A percentile compares a stretch with the other conserved stretches of the same genome.
Evolutionary conservation across 2,797 vertebrate species (phyloP).

Genomic region (Syngnathus acus): DNA sequence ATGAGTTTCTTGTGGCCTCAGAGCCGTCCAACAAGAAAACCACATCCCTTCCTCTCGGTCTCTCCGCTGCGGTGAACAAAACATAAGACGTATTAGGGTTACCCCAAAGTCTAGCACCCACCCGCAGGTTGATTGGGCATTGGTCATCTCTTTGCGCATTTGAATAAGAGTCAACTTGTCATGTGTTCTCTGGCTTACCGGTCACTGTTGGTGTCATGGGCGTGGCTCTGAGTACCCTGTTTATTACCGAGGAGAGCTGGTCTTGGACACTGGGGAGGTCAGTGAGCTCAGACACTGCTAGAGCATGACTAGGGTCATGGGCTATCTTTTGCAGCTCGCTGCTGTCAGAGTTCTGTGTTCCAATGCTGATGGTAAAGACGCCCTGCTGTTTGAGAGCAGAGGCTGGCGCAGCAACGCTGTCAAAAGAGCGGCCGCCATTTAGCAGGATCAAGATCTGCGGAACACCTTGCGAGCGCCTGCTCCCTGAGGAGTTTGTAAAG

Average conservation of each 20-base stretch:
- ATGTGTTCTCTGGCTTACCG: constrained; percentile 36
- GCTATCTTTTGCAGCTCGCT: constrained; percentile 40
- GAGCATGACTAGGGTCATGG: constrained; percentile 27
- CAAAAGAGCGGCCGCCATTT: constrained; percentile 52
- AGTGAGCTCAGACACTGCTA: constrained; percentile 34
- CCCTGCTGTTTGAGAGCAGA: constrained; percentile 34
- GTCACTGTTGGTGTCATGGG: constrained; percentile 30
- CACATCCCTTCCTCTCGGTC: constrained; percentile 32
- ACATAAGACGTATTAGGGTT: no score
- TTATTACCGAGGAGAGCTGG: constrained; percentile 26
- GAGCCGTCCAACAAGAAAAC: constrained; percentile 55
- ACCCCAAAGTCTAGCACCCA: no score
- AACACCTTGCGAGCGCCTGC: constrained; percentile 44
- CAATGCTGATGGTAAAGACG: constrained; percentile 30
- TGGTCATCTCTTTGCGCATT: no score
- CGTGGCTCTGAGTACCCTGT: constrained; percentile 19
- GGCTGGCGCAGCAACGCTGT: constrained; percentile 33
- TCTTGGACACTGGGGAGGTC: constrained; percentile 44
- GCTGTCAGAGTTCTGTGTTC: constrained; percentile 48
- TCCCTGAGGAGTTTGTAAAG: constrained; percentile 47
- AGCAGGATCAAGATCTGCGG: constrained; percentile 45
- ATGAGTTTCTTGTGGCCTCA: constrained; percentile 34
- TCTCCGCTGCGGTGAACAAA: not conserved
- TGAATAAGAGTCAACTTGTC: not conserved
- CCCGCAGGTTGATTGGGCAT: no score